Evolutionary conservation across 2,797 vertebrate genomes (phyloP).

Genomic region (Pristis pectinata): DNA sequence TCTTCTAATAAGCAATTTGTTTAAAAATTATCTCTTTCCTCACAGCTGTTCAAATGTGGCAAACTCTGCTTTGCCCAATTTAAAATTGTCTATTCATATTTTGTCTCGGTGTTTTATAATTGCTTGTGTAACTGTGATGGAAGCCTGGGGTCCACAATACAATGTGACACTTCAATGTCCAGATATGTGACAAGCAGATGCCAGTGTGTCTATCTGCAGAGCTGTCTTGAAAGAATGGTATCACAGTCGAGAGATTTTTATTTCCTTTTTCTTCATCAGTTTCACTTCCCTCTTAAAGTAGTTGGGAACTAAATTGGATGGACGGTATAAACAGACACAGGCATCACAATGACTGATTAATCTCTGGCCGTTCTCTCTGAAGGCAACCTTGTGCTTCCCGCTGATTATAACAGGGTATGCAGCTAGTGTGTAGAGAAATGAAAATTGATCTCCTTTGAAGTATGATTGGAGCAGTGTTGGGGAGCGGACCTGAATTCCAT

Average conservation of each 20-base stretch:
- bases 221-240: not conserved
- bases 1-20: conserved; percentile 21
- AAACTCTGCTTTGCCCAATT: not conserved
- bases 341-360: no score
- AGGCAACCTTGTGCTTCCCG: no score
- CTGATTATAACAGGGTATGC: no score
- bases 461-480: not conserved
- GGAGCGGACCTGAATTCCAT: not conserved
- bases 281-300: not conserved
- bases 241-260: not conserved
- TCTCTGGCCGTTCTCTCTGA: no score
- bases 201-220: no score
- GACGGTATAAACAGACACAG: no score
- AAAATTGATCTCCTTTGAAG: not conserved
- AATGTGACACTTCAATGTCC: not conserved
- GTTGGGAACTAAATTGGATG: not conserved
- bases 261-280: not conserved
- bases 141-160: not conserved
- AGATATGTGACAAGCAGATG: not conserved
- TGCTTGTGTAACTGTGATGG: not conserved
- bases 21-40: conserved; percentile 16
- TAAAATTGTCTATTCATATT: conserved; percentile 4
- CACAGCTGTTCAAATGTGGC: not conserved
- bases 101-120: not conserved
- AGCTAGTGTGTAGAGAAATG: not conserved